These are phyloP conservation scores for Campoplex nolae DNA, from an alignment of 2,888 invertebrate species.

Conservation along the genomic window DNA sequence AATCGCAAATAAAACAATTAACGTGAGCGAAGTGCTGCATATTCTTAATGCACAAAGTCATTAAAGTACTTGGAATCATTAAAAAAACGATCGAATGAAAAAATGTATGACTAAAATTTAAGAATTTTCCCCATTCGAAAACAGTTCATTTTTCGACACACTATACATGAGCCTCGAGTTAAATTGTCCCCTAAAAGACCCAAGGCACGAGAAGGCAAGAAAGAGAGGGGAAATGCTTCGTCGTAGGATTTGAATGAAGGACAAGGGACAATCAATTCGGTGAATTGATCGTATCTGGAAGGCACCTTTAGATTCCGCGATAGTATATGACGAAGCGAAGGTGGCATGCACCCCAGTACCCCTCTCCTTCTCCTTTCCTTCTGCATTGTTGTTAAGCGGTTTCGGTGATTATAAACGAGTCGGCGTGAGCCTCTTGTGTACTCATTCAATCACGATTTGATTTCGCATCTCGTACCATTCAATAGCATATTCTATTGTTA, in stretches of 20 bases:
- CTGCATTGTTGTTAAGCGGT: constrained; percentile 73
- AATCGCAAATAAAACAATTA: too few relatives aligned
- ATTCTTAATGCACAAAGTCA: background rate
- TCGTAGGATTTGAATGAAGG: constrained; percentile 75
- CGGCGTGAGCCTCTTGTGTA: constrained; percentile 56
- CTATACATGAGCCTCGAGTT: constrained; percentile 57
- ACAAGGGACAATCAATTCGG: constrained; percentile 76
- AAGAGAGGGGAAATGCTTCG: constrained; percentile 64
- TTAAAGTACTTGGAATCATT: background rate
- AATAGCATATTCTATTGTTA: constrained; percentile 33
- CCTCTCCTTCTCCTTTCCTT: constrained; percentile 24
- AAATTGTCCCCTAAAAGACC: constrained; percentile 69
- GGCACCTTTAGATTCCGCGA: constrained; percentile 77
- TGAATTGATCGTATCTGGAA: constrained; percentile 77
- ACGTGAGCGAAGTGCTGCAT: background rate
- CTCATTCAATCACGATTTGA: constrained; percentile 45
- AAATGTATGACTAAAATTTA: background rate
- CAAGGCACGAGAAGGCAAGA: constrained; percentile 44
- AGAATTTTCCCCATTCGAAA: background rate
- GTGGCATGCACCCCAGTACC: constrained; percentile 72
- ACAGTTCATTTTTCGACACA: constrained; percentile 58
- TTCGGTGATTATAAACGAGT: constrained; percentile 66
- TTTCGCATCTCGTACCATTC: constrained; percentile 53
- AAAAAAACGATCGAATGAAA: background rate
- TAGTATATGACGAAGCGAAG: constrained; percentile 72